Evolutionary conservation across 2,113 vertebrate genomes (phyloP).

Genomic region (Oncorhynchus kisutch): DNA sequence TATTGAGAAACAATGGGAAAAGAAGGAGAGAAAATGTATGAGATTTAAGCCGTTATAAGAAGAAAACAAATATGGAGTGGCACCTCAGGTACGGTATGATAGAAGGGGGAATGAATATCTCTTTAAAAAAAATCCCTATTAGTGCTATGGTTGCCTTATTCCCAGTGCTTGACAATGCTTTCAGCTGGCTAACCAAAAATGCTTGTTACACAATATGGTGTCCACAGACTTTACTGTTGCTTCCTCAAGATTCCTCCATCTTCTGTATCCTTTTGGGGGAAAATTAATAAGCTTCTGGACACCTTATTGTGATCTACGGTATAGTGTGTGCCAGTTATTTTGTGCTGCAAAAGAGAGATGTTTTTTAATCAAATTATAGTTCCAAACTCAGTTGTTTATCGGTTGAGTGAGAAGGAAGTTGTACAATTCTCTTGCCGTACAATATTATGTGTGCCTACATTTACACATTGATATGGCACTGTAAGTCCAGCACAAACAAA

Average conservation of each 20-base stretch:
- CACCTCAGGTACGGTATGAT: background rate
- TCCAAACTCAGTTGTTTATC: background rate
- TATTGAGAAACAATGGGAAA: background rate
- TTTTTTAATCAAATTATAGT: background rate
- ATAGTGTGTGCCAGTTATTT: slow-evolving; percentile 19
- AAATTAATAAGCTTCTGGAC: slow-evolving; percentile 6
- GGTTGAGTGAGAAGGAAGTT: background rate
- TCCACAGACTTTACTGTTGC: slow-evolving; percentile 20
- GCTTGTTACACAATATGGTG: slow-evolving; percentile 9
- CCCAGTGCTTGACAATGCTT: slow-evolving; percentile 14
- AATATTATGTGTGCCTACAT: slow-evolving; percentile 11
- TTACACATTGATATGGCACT: slow-evolving; percentile 1
- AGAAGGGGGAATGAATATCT: too few species aligned
- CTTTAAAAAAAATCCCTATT: too few species aligned
- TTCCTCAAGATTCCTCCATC: slow-evolving; percentile 8
- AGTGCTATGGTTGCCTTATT: too few species aligned
- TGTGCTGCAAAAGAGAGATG: slow-evolving; percentile 20
- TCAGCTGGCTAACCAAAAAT: slow-evolving; percentile 19
- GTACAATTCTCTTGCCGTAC: slow-evolving; percentile 7
- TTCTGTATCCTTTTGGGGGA: slow-evolving; percentile 21
- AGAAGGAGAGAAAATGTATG: background rate
- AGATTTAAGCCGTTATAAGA: background rate
- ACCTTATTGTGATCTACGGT: slow-evolving; percentile 15
- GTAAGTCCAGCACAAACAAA: background rate
- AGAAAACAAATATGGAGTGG: background rate